These are phyloP conservation scores for Eunapius fragilis DNA, from an alignment of 37 sponge, comb jelly and placozoan species.

Conservation along the genomic window DNA sequence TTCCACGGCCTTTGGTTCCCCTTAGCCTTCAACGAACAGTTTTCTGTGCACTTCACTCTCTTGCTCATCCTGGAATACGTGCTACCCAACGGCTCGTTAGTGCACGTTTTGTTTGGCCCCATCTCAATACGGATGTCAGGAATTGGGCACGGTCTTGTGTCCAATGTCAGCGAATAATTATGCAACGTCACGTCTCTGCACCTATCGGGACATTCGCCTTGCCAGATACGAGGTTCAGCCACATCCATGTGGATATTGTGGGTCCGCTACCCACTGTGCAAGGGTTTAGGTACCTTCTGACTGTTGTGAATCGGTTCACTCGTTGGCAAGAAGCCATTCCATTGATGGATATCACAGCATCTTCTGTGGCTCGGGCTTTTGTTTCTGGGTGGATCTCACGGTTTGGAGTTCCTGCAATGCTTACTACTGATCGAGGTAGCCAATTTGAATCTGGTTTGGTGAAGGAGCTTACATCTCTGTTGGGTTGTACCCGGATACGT, in stretches of 20 bases:
- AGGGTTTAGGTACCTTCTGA: constrained; percentile 26
- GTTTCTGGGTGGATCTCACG: constrained; percentile 44
- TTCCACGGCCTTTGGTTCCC: constrained; percentile 22
- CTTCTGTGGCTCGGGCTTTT: constrained; percentile 34
- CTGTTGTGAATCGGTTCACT: constrained; percentile 36
- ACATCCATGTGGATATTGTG: constrained; percentile 46
- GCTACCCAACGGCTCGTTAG: constrained; percentile 37
- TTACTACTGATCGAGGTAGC: constrained; percentile 38
- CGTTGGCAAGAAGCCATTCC: constrained; percentile 58
- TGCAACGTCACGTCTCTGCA: constrained; percentile 2
- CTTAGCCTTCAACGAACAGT: background rate
- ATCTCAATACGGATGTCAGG: constrained; percentile 28
- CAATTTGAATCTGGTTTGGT: constrained; percentile 35
- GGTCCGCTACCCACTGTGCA: constrained; percentile 34
- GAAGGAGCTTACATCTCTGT: constrained; percentile 31
- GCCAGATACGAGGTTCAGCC: constrained; percentile 37
- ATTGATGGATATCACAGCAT: constrained; percentile 18
- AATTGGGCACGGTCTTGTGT: constrained; percentile 34
- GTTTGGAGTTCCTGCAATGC: constrained; percentile 43
- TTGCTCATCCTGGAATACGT: constrained; percentile 43
- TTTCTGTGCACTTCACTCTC: constrained; percentile 17
- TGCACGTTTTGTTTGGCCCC: constrained; percentile 27
- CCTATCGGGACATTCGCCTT: constrained; percentile 14
- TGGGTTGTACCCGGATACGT: constrained; percentile 38
- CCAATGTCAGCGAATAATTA: constrained; percentile 25